A percentile compares a stretch with the other conserved stretches of the same genome.
These are phyloP conservation scores for Sminthurinus aureus DNA, from an alignment of 2,888 invertebrate genomes.

Conservation along the genomic window DNA sequence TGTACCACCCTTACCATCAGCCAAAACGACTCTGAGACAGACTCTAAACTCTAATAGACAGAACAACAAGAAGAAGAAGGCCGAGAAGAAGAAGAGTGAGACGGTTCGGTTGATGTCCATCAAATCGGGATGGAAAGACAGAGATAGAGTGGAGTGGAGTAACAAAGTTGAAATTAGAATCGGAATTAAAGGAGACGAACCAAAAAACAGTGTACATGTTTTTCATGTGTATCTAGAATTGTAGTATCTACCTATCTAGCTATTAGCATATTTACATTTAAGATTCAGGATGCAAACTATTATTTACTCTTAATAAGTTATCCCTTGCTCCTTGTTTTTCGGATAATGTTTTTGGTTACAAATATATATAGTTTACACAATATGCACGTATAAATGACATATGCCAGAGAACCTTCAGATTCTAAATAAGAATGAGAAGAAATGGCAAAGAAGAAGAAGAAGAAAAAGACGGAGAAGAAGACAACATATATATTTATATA, in stretches of 20 bases:
- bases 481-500: not conserved
- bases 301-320: not conserved
- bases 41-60: too few relatives aligned
- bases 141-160: conserved; percentile 4
- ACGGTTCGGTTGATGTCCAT: conserved; percentile 26
- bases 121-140: conserved; percentile 24
- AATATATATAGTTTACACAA: not conserved
- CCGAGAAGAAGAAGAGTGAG: too few relatives aligned
- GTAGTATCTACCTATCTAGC: too few relatives aligned
- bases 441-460: too few relatives aligned
- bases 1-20: not conserved
- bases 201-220: not conserved
- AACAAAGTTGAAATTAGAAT: not conserved
- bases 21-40: conserved; percentile 19
- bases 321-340: not conserved
- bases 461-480: not conserved
- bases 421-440: conserved; percentile 8
- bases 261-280: conserved; percentile 11
- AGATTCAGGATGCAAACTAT: not conserved
- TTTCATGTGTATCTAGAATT: too few relatives aligned
- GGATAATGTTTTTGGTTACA: not conserved
- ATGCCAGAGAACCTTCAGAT: conserved; percentile 32
- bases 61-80: too few relatives aligned
- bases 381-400: conserved; percentile 21
- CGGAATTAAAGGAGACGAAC: not conserved